phyloP scores from a whole-genome alignment of 2,797 vertebrate species.

The Coranthus polyacanthus region DNA sequence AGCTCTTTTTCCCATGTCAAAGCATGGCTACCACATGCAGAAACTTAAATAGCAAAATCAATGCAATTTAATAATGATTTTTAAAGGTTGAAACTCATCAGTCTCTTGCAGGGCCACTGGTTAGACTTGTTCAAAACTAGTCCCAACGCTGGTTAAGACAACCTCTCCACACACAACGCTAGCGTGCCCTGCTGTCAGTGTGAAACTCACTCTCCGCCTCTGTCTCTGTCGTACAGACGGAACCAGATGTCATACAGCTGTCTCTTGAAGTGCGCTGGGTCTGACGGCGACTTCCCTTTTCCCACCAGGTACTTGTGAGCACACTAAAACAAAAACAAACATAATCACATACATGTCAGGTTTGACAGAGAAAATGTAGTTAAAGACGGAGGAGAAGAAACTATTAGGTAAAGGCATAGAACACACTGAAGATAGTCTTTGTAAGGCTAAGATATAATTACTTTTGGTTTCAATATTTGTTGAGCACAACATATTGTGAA shows the following conservation, averaged over 20 bases:
- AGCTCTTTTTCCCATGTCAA: neutral
- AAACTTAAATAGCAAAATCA: neutral
- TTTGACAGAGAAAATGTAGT: neutral
- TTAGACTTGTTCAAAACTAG: neutral
- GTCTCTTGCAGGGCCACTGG: no score
- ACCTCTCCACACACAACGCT: neutral
- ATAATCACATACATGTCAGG: neutral
- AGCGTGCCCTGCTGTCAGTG: conserved; percentile 38
- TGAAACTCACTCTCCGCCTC: conserved; percentile 82
- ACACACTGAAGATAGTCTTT: no score
- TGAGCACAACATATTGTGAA: no score
- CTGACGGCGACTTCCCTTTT: conserved; percentile 81
- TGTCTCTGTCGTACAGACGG: conserved; percentile 86
- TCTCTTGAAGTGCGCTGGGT: conserved; percentile 81
- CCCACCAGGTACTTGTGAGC: conserved; percentile 87
- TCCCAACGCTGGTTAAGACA: neutral
- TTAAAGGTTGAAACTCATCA: neutral
- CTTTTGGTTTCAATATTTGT: no score
- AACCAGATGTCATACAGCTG: conserved; percentile 92
- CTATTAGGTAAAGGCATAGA: no score
- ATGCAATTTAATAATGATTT: neutral
- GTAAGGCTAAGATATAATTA: no score
- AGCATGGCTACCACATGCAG: neutral
- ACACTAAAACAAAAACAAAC: conserved; percentile 76
- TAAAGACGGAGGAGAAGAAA: neutral